phyloP scores from a whole-genome alignment of 2,888 invertebrate species.

The Meghimatium bilineatum region DNA sequence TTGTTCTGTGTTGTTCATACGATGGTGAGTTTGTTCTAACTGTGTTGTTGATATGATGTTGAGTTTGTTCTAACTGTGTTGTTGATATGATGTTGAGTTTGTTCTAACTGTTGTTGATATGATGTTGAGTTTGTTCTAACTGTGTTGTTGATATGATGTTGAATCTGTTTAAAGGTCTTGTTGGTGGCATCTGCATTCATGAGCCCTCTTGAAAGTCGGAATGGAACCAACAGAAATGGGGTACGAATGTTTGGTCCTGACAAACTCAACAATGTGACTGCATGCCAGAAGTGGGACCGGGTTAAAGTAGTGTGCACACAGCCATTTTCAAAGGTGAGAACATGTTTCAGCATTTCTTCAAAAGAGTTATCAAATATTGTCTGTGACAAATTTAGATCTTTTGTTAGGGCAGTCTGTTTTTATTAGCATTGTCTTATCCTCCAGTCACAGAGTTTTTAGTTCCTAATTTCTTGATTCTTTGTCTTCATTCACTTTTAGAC shows the following conservation, averaged over 20 bases:
- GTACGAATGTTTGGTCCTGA: conserved; percentile 85
- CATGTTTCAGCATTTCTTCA: neutral
- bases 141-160: neutral
- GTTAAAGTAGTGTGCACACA: conserved; percentile 90
- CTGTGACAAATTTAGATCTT: no score
- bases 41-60: neutral
- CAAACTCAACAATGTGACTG: conserved; percentile 81
- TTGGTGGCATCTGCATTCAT: conserved; percentile 88
- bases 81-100: neutral
- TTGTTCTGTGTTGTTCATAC: no score
- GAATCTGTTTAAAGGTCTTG: conserved; percentile 81
- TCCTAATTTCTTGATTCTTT: no score
- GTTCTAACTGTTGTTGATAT: neutral
- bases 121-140: neutral
- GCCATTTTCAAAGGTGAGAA: conserved; percentile 85
- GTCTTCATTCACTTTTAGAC: no score
- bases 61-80: neutral
- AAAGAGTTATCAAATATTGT: no score
- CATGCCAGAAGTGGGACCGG: conserved; percentile 87
- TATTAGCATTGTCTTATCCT: no score
- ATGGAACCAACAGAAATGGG: conserved; percentile 82
- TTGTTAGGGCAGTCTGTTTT: no score
- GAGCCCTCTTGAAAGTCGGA: conserved; percentile 86
- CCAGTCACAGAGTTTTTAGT: no score
- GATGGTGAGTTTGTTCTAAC: neutral